Conservation (phyloP, 2,113 vertebrate species). For the Tautogolabrus adspersus region DNA sequence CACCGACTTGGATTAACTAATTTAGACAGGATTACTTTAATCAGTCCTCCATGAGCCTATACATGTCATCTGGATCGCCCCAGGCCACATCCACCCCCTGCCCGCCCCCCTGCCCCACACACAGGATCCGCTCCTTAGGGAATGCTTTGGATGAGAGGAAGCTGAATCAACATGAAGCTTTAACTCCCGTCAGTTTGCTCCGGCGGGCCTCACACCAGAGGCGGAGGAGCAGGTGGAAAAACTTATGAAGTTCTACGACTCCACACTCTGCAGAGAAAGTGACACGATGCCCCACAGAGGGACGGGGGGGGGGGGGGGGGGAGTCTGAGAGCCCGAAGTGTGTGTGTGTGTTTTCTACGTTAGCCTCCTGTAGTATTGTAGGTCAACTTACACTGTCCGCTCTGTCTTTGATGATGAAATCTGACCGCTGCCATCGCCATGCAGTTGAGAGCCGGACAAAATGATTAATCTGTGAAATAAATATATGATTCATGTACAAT, state of each 20-base stretch:
- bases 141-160: conserved; percentile 70
- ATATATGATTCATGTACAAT: no score
- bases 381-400: background rate
- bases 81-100: conserved; percentile 30
- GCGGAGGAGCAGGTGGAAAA: conserved; percentile 79
- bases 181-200: conserved; percentile 58
- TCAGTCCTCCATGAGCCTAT: conserved; percentile 1
- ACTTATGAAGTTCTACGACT: conserved; percentile 65
- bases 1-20: background rate
- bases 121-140: conserved; percentile 68
- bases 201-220: conserved; percentile 45
- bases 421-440: background rate
- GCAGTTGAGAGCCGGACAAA: background rate
- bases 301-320: conserved; percentile 12
- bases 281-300: conserved; percentile 60
- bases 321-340: background rate
- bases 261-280: conserved; percentile 73
- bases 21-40: background rate
- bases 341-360: conserved; percentile 46
- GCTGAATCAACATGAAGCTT: conserved; percentile 81
- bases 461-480: no score
- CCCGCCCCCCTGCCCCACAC: conserved; percentile 4
- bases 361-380: background rate
- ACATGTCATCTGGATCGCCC: conserved; percentile 40
- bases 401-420: conserved; percentile 36